phyloP scores from a whole-genome alignment of 1,140 invertebrate genomes.

The Drosophila tristis region DNA sequence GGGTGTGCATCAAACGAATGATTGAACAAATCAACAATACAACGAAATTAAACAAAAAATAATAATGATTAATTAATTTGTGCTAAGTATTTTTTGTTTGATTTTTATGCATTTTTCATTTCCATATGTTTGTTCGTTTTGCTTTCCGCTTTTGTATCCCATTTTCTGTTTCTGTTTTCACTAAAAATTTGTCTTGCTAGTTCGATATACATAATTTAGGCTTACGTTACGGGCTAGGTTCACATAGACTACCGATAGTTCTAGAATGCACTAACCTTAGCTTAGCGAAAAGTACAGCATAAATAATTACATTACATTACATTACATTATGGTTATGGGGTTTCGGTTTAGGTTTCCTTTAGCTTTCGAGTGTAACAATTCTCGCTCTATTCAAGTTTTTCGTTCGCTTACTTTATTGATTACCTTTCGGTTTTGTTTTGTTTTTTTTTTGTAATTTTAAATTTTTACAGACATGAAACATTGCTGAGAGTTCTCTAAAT shows the following conservation, averaged over 20 bases:
- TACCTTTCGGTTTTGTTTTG: constrained; percentile 11
- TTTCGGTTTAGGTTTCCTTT: constrained; percentile 24
- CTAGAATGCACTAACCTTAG: constrained; percentile 84
- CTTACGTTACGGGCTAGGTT: constrained; percentile 72
- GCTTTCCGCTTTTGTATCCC: constrained; percentile 18
- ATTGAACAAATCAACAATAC: constrained; percentile 45
- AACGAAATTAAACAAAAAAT: constrained; percentile 50
- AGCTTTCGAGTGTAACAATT: constrained; percentile 63
- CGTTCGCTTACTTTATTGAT: constrained; percentile 36
- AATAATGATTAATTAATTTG: constrained; percentile 67
- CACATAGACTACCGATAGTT: constrained; percentile 80
- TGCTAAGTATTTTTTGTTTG: constrained; percentile 69
- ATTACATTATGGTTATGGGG: constrained; percentile 37
- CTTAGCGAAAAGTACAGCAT: constrained; percentile 82
- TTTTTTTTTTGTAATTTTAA: background rate
- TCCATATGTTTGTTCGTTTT: constrained; percentile 36
- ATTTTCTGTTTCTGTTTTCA: constrained; percentile 47
- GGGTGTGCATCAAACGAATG: constrained; percentile 20
- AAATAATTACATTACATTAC: constrained; percentile 81
- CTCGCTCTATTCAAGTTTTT: constrained; percentile 46
- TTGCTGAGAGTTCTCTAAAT: constrained; percentile 42
- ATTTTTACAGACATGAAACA: constrained; percentile 39
- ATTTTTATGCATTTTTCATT: constrained; percentile 26
- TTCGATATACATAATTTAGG: constrained; percentile 77
- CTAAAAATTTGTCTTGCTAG: constrained; percentile 79